phyloP scores from a whole-genome alignment of 2,888 invertebrate genomes.

The Cabera pusaria region DNA sequence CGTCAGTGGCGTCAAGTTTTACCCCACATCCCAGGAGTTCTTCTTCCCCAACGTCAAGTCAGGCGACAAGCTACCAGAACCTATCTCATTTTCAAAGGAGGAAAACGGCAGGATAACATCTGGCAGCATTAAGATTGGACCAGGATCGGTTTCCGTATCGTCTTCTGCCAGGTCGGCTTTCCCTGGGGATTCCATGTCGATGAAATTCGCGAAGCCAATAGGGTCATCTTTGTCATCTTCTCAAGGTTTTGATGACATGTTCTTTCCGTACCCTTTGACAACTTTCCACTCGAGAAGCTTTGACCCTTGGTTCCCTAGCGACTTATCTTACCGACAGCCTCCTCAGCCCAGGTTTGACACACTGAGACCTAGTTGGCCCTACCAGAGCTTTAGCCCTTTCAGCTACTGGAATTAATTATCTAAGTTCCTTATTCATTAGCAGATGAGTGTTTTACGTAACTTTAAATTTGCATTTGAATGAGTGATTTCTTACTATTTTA shows the following conservation, averaged over 20 bases:
- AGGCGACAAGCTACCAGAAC: slow-evolving; percentile 36
- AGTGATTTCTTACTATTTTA: slow-evolving; percentile 1
- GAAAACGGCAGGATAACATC: slow-evolving; percentile 45
- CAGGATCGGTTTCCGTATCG: slow-evolving; percentile 53
- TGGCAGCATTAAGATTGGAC: slow-evolving; percentile 51
- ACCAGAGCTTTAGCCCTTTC: slow-evolving; percentile 49
- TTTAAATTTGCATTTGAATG: no score
- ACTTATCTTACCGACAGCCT: slow-evolving; percentile 34
- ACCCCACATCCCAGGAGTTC: slow-evolving; percentile 32
- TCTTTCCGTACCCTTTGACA: slow-evolving; percentile 29
- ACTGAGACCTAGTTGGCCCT: slow-evolving; percentile 43
- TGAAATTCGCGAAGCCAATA: slow-evolving; percentile 18
- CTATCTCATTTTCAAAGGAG: slow-evolving; percentile 45
- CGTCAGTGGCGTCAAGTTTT: slow-evolving; percentile 51
- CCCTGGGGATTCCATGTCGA: slow-evolving; percentile 32
- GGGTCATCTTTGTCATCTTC: neutral
- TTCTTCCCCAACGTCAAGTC: slow-evolving; percentile 22
- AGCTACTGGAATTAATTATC: slow-evolving; percentile 49
- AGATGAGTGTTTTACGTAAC: no score
- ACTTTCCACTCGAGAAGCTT: slow-evolving; percentile 34
- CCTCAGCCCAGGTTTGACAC: slow-evolving; percentile 33
- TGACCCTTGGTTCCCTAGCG: slow-evolving; percentile 42
- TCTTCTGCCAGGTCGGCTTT: slow-evolving; percentile 46
- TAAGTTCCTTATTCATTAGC: no score
- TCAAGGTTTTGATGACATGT: slow-evolving; percentile 22